phyloP scores from a whole-genome alignment of 2,797 vertebrate species.

The Emydoidea blandingii region DNA sequence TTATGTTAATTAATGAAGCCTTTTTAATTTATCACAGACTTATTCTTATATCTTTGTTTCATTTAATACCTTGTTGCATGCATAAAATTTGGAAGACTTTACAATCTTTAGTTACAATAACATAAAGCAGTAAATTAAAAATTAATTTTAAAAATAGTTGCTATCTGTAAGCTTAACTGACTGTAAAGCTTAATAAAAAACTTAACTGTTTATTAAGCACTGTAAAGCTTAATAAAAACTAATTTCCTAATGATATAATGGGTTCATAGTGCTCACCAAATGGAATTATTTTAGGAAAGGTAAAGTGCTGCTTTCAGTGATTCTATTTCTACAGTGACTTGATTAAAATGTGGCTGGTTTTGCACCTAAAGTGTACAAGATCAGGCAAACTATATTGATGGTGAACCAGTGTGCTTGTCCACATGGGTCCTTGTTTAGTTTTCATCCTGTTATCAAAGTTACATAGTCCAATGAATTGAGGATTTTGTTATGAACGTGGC shows the following conservation, averaged over 20 bases:
- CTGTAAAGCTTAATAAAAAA: neutral
- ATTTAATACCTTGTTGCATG: neutral
- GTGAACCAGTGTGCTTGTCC: neutral
- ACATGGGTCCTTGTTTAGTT: neutral
- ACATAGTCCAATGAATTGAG: neutral
- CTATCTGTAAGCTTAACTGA: neutral
- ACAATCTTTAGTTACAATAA: neutral
- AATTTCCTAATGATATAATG: neutral
- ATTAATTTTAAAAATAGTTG: neutral
- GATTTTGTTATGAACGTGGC: neutral
- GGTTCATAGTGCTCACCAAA: neutral
- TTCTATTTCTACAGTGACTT: neutral
- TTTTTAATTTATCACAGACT: neutral
- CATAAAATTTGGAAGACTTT: neutral
- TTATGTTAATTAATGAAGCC: neutral
- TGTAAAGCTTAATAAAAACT: neutral
- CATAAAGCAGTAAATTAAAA: neutral
- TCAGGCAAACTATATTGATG: neutral
- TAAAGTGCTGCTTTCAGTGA: neutral
- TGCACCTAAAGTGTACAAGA: neutral
- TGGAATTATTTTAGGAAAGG: neutral
- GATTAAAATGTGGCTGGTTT: neutral
- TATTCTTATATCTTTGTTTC: neutral
- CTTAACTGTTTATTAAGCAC: too few relatives aligned
- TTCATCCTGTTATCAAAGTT: neutral